Base-by-base conservation (phyloP, 2,888 invertebrate species). In the Imbricaverruca yamaguchii region DNA sequence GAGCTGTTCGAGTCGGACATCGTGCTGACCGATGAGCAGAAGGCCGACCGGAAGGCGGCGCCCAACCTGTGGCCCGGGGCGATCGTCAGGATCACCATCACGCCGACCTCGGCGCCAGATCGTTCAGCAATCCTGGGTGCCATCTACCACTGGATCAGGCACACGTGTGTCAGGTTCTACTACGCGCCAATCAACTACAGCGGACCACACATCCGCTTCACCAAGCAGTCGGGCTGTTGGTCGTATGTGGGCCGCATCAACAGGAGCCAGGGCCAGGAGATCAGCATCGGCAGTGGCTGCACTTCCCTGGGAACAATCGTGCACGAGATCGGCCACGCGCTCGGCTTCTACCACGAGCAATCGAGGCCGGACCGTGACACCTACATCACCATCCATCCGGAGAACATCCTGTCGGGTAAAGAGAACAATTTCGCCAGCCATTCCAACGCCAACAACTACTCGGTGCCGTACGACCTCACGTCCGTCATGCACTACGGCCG, bases 281-380 rank as follows among this genome's bases (percentile, higher is more conserved):
- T 69, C 39, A 69, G 69, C 39, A 39, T 69, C 15, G 69, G 69
- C 15, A 11, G 4, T 2, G 69, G 69, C 12, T 69, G 69, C 69
- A 25, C 25, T 13, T 56, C 55, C 61, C 53, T 80, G 23, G 82
- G 80, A 13, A 65, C 56, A 23, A 67, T 82, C n/a, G 80, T 79
- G 25, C 82, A 82, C 63, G 82, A 82, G 79, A 80, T 82, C 78
- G 82, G 82, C 9, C 82, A 82, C 79, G 82, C 82, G n/a, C 56
- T 80, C 8, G 82, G 82, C 77, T 79, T 82, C 61, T 79, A 53
- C 65, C 82, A 82, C 82, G 80, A 80, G 59, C 82, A 82, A 57
- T 80, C 80, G 15, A 65, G 80, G n/a, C 57, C 80, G 55, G 63
- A 59, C 25, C 53, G 82, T 0, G 80, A 80, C 80, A 55, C 21